Conservation (phyloP, 2,797 vertebrate genomes). For the Eleutherodactylus coqui region DNA sequence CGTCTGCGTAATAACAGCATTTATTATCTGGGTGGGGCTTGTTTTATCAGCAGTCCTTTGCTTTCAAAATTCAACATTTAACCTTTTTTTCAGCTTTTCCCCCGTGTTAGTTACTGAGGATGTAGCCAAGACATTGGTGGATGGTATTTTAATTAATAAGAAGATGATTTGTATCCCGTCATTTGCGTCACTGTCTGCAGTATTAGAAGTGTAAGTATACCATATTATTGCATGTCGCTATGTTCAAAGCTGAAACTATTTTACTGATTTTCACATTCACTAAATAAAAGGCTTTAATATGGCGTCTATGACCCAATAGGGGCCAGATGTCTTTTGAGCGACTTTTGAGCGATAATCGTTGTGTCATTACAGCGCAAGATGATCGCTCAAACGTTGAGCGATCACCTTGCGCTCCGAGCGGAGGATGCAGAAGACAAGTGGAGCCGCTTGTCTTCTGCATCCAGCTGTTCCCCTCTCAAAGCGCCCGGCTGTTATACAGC, state of each 20-base stretch:
- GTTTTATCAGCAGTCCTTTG: background rate
- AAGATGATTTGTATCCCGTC: constrained; percentile 69
- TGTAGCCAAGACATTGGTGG: constrained; percentile 64
- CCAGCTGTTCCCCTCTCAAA: too few relatives aligned
- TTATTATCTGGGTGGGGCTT: background rate
- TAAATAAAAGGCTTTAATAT: background rate
- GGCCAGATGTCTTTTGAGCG: background rate
- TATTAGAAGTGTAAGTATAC: constrained; percentile 65
- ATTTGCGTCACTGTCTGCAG: constrained; percentile 41
- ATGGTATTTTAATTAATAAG: constrained; percentile 69
- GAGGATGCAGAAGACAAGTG: too few relatives aligned
- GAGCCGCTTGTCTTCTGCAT: too few relatives aligned
- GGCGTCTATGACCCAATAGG: background rate
- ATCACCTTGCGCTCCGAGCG: too few relatives aligned
- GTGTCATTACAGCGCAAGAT: too few relatives aligned
- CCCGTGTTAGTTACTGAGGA: constrained; percentile 62
- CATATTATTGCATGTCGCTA: background rate
- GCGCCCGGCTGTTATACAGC: too few relatives aligned
- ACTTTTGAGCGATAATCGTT: too few relatives aligned
- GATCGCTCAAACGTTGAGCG: too few relatives aligned
- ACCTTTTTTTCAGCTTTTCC: constrained; percentile 61
- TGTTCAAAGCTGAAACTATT: too few relatives aligned
- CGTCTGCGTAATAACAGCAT: too few relatives aligned
- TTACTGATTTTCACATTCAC: background rate
- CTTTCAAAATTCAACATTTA: background rate